Base-by-base conservation (phyloP, 2,888 invertebrate species). In the Amphiduros pacificus region DNA sequence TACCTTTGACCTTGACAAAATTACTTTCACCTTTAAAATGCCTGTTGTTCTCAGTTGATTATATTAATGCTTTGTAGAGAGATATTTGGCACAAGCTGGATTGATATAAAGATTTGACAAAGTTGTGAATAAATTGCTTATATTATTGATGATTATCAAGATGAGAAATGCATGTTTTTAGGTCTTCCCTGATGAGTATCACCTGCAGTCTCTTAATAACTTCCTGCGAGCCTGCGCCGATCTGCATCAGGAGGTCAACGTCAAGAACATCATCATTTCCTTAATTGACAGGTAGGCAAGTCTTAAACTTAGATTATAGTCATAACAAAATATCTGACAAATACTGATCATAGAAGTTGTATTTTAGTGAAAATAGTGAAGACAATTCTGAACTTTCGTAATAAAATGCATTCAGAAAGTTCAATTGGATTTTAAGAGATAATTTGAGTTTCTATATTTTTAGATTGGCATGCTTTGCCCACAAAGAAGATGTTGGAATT, bases 151-250 rank as follows among this genome's bases (percentile, higher is more conserved):
- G n/a, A n/a, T 44, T 44, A 20, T 22, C n/a, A 44, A 44, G n/a
- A 5, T 52, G 9, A 52, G 5, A 49, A 49, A 14, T 49, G 9
- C 11, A 6, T 52, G 22, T 27, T 20, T 24, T 31, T 63, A 84
- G 90, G 93, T 96, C 27, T 99, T 99, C 81, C 98, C 99, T 0
- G 99, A 99, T 80, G 99, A 99, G 83, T 98, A 97, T 83, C 99
- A 99, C 85, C 86, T 99, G 76, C 92, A 94, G 73, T 97, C 97
- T 0, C 85, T 99, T 64, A 92, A 92, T 82, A 91, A 93, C 49
- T 99, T 99, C 84, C 86, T 99, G 61, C 92, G 94, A 83, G 96
- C 98, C 0, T 99, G 99, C 81, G 96, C 93, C 0, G 97, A 99
- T 79, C 85, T 99, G 0, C 95, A 98, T 78, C 89, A 90, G 0